Conservation (phyloP, 2,113 vertebrate genomes). For the Epinephelus lanceolatus region DNA sequence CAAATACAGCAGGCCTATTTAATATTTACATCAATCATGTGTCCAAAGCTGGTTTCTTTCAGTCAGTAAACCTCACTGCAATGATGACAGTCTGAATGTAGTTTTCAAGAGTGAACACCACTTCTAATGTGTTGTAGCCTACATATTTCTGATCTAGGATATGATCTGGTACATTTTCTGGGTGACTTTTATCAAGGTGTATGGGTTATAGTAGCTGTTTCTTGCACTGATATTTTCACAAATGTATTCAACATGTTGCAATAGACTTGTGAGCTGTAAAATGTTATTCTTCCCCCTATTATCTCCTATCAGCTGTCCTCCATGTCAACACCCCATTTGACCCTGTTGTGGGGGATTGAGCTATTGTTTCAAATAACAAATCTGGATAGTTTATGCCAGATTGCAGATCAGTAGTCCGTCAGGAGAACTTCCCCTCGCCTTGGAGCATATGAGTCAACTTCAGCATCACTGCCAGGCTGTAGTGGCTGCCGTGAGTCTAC, state of each 20-base stretch:
- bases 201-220: background rate
- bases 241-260: background rate
- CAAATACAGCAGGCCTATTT: background rate
- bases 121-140: background rate
- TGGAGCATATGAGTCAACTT: conserved; percentile 81
- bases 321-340: conserved; percentile 19
- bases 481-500: conserved; percentile 73
- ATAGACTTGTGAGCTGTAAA: background rate
- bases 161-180: background rate
- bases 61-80: background rate
- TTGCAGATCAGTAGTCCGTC: conserved; percentile 67
- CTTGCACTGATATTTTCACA: conserved; percentile 6
- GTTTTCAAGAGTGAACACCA: background rate
- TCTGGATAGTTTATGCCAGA: conserved; percentile 50
- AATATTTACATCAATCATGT: background rate
- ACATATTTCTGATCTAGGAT: background rate
- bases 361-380: conserved; percentile 70
- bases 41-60: background rate
- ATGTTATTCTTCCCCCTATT: background rate
- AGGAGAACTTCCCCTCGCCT: conserved; percentile 70
- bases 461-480: conserved; percentile 70
- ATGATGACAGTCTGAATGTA: background rate
- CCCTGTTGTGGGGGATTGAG: conserved; percentile 38
- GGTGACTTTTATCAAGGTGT: background rate
- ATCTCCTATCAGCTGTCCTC: background rate